Evolutionary conservation across 2,888 invertebrate species (phyloP).

Genomic region (Mystacides longicornis): DNA sequence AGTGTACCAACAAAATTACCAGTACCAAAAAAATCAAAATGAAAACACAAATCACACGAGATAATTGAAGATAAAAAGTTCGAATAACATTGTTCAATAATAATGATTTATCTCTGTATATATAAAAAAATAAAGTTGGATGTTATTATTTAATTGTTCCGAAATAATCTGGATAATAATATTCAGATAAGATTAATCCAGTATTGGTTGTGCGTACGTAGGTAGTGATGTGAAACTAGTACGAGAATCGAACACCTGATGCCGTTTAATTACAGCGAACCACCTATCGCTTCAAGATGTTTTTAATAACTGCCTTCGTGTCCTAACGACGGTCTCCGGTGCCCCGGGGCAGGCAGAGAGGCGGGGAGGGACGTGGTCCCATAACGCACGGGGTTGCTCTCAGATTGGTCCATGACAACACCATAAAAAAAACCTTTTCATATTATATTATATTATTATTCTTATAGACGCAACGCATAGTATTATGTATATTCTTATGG

Average conservation of each 20-base stretch:
- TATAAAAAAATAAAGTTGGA: too few species aligned
- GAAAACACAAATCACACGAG: too few species aligned
- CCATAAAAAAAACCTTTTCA: background rate
- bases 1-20: too few species aligned
- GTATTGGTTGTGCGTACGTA: background rate
- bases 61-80: too few species aligned
- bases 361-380: conserved; percentile 33
- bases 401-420: conserved; percentile 9
- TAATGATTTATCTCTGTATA: too few species aligned
- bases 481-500: too few species aligned
- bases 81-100: too few species aligned
- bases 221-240: background rate
- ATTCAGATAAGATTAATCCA: too few species aligned
- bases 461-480: too few species aligned
- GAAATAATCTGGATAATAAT: too few species aligned
- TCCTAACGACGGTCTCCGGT: conserved; percentile 39
- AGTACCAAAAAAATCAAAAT: too few species aligned
- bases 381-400: conserved; percentile 20
- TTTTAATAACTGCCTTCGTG: conserved; percentile 54
- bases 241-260: conserved; percentile 28
- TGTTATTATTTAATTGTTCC: too few species aligned
- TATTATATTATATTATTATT: background rate
- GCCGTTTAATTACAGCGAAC: conserved; percentile 23
- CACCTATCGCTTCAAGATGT: conserved; percentile 53
- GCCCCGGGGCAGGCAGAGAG: conserved; percentile 29